A percentile compares a stretch with the other conserved stretches of the same genome.
Conservation (phyloP, 2,888 invertebrate species). For the Drosophila vallismaia region DNA sequence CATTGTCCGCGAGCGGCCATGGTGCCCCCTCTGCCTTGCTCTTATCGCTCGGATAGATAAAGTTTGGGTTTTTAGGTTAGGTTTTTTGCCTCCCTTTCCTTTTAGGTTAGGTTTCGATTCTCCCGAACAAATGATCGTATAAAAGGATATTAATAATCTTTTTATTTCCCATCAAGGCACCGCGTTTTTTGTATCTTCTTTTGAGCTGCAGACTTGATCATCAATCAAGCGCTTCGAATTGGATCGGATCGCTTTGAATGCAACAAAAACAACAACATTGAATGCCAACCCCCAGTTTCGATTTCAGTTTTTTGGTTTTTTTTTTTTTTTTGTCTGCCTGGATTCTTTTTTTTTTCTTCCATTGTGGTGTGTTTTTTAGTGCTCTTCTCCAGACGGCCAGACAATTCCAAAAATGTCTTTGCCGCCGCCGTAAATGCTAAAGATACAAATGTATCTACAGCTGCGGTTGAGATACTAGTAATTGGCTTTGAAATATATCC, state of each 20-base stretch:
- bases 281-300: constrained; percentile 21
- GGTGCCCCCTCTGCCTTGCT: background rate
- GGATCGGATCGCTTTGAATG: constrained; percentile 10
- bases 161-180: background rate
- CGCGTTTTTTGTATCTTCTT: background rate
- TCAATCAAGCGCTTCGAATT: constrained; percentile 29
- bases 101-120: background rate
- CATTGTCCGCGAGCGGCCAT: constrained; percentile 44
- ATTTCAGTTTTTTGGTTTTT: constrained; percentile 27
- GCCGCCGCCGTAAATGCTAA: constrained; percentile 28
- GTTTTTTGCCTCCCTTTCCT: background rate
- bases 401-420: constrained; percentile 34
- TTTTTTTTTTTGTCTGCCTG: background rate
- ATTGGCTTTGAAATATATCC: background rate
- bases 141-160: constrained; percentile 1
- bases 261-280: constrained; percentile 18
- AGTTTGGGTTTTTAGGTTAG: background rate
- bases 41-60: constrained; percentile 20
- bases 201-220: constrained; percentile 3
- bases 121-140: background rate
- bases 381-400: constrained; percentile 6
- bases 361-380: constrained; percentile 8
- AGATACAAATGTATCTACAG: constrained; percentile 20
- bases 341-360: background rate
- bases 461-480: constrained; percentile 18